Conservation (phyloP, 2,113 vertebrate genomes). For the Notarius lentiginosus region DNA sequence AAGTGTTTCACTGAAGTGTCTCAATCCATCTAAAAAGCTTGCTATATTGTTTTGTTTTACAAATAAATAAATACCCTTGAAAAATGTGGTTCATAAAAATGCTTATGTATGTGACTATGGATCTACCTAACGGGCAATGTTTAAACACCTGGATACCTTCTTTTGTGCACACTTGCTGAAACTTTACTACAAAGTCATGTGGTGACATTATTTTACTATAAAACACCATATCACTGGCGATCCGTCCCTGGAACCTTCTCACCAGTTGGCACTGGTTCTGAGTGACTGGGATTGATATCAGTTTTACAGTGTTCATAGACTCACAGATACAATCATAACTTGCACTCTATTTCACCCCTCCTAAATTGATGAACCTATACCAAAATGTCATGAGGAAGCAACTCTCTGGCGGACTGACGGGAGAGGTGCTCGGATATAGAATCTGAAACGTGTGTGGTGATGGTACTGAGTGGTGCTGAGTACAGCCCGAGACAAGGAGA, state of each 20-base stretch:
- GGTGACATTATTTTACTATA: neutral
- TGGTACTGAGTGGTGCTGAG: neutral
- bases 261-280: neutral
- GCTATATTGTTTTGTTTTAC: neutral
- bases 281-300: neutral
- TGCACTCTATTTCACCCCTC: neutral
- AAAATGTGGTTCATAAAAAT: neutral
- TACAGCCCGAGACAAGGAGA: neutral
- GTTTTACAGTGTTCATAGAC: neutral
- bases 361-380: neutral
- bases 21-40: neutral
- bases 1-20: slow-evolving; percentile 53
- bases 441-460: neutral
- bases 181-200: neutral
- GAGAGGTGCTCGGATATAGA: neutral
- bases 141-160: neutral
- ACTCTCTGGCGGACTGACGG: neutral
- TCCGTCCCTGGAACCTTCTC: neutral
- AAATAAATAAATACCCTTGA: neutral
- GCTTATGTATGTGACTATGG: neutral
- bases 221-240: neutral
- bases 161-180: neutral
- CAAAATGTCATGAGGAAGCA: neutral
- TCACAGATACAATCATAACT: neutral
- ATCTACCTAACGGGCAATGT: neutral